phyloP scores from a whole-genome alignment of 2,113 vertebrate species.

The Eretmochelys imbricata region DNA sequence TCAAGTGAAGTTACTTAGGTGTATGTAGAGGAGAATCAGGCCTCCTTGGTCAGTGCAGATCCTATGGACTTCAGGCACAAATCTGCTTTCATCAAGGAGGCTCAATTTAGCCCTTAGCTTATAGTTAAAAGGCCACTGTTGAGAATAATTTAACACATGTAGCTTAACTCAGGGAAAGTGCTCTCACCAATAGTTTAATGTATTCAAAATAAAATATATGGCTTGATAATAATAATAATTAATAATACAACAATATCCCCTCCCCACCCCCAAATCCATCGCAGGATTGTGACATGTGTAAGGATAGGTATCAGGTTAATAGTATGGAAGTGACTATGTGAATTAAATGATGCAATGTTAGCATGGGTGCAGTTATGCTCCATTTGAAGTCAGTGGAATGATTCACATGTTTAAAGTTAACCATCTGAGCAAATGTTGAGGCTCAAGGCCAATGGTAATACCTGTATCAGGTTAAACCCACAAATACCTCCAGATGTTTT shows the following conservation, averaged over 20 bases:
- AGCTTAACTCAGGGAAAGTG: not conserved
- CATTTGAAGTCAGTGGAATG: not conserved
- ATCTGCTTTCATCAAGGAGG: not conserved
- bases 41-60: not conserved
- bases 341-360: not conserved
- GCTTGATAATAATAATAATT: not conserved
- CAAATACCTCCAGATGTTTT: not conserved
- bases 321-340: not conserved
- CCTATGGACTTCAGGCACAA: not conserved
- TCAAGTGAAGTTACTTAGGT: not conserved
- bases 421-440: not conserved
- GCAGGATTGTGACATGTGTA: not conserved
- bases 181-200: not conserved
- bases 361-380: rapidly evolving
- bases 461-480: not conserved
- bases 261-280: not conserved
- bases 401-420: constrained; percentile 12
- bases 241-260: not conserved
- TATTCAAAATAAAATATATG: not conserved
- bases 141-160: not conserved
- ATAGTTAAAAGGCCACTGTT: not conserved
- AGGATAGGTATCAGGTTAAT: not conserved
- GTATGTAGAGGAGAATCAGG: not conserved
- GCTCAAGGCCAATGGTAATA: not conserved
- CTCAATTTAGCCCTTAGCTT: not conserved